Base-by-base conservation (phyloP, 2,888 invertebrate species). In the Sisyra nigra region DNA sequence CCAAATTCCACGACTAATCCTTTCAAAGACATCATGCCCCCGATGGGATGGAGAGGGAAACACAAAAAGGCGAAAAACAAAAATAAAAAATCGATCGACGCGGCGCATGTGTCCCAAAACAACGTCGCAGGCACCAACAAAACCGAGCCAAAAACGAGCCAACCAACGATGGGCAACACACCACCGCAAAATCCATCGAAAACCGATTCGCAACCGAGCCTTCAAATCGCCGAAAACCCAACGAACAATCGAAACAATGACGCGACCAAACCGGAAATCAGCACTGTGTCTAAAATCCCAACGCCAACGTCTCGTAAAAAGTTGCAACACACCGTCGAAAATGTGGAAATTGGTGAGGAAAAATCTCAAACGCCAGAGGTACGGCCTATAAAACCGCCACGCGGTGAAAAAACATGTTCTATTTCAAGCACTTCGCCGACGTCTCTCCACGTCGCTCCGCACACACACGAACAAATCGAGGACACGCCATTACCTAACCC, bases 311-410 rank as follows among this genome's bases (percentile, higher is more conserved):
- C 17, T 11, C 3, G 19, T 10, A 15, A n/a, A 18, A 38, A 38
- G 8, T 18, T 15, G 7, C 11, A 36, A 15, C 29, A n/a, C 29
- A 19, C 14, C 3, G n/a, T 13, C 14, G 31, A 11, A 31, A 29
- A 8, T 13, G n/a, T 15, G 40, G 15, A 29, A 30, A 30, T 24
- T 3, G 29, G n/a, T 7, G 17, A n/a, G n/a, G n/a, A 31, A 17
- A 15, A 13, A 13, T 2, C 15, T 11, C 3, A 29, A 30, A 30
- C 30, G 15, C 14, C 24, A 14, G 41, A 41, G 19, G 15, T 14
- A 34, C 18, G 42, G 13, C 42, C 42, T 19, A 29, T 35, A 42
- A 42, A 42, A 34, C 42, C 42, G 15, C 42, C 42, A 35, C 42
- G 42, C 24, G 35, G 13, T 29, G 35, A 42, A 42, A 42, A 36